Conservation (phyloP, 1,140 invertebrate species). For the Rhyzopertha dominica region DNA sequence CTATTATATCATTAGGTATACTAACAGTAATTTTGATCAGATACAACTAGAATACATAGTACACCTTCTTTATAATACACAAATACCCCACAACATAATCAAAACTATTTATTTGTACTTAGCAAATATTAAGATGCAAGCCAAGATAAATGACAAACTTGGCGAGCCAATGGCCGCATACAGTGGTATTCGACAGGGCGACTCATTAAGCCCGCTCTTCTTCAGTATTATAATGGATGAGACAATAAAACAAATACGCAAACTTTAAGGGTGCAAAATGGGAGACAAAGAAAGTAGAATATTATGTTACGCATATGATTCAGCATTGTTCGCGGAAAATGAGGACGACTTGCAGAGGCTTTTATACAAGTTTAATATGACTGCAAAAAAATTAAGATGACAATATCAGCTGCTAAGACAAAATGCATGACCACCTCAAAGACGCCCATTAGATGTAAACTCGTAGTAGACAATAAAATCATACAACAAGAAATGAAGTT, state of each 20-base stretch:
- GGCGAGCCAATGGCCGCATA: background rate
- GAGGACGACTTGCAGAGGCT: conserved; percentile 1
- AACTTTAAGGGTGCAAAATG: background rate
- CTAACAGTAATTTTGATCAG: too few relatives aligned
- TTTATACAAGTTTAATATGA: background rate
- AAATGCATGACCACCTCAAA: conserved; percentile 2
- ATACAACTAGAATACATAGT: conserved; percentile 1
- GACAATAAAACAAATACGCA: background rate
- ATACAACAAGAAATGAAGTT: conserved; percentile 5
- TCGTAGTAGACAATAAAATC: background rate
- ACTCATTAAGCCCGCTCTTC: background rate
- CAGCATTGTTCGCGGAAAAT: background rate
- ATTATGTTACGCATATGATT: background rate
- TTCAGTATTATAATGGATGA: conserved; percentile 4
- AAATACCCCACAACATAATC: background rate
- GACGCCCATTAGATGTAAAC: conserved; percentile 1
- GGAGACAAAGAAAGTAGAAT: background rate
- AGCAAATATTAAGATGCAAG: background rate
- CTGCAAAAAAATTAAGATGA: background rate
- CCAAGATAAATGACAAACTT: background rate
- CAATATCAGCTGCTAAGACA: background rate
- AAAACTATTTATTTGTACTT: background rate
- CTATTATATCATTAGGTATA: too few relatives aligned
- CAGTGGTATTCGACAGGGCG: too few relatives aligned
- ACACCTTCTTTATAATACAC: background rate